phyloP scores from a whole-genome alignment of 2,888 invertebrate genomes.

The Cosmorhoe ocellata region DNA sequence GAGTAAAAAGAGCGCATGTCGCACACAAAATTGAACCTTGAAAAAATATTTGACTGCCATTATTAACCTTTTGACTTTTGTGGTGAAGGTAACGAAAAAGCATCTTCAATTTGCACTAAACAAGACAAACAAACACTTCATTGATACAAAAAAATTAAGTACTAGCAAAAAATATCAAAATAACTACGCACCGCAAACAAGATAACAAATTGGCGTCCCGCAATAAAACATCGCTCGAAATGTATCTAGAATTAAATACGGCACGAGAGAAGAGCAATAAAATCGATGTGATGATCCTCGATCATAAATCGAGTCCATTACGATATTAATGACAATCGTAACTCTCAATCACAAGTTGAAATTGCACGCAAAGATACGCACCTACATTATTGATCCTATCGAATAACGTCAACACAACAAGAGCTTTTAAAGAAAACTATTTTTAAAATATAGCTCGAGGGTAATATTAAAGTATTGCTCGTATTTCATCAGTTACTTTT shows the following conservation, averaged over 20 bases:
- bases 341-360: conserved; percentile 67
- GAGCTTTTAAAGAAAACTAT: conserved; percentile 36
- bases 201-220: conserved; percentile 52
- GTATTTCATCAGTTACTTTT: conserved; percentile 34
- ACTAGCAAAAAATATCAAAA: conserved; percentile 32
- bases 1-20: conserved; percentile 42
- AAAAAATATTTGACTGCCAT: conserved; percentile 13
- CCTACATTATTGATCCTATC: conserved; percentile 42
- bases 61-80: conserved; percentile 15
- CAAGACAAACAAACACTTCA: conserved; percentile 2
- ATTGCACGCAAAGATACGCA: conserved; percentile 53
- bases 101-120: background rate
- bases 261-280: conserved; percentile 51
- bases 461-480: conserved; percentile 32
- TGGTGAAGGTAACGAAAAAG: conserved; percentile 1
- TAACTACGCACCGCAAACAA: conserved; percentile 41
- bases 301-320: conserved; percentile 71
- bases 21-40: conserved; percentile 46
- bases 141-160: background rate
- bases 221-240: conserved; percentile 50
- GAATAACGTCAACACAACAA: conserved; percentile 46
- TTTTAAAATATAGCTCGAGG: conserved; percentile 33
- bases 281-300: conserved; percentile 61
- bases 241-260: conserved; percentile 56
- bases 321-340: conserved; percentile 73